Percentiles rank a stretch among this genome's conserved stretches.
Conservation (phyloP, 2,113 vertebrate species). For the Laticauda laticaudata region DNA sequence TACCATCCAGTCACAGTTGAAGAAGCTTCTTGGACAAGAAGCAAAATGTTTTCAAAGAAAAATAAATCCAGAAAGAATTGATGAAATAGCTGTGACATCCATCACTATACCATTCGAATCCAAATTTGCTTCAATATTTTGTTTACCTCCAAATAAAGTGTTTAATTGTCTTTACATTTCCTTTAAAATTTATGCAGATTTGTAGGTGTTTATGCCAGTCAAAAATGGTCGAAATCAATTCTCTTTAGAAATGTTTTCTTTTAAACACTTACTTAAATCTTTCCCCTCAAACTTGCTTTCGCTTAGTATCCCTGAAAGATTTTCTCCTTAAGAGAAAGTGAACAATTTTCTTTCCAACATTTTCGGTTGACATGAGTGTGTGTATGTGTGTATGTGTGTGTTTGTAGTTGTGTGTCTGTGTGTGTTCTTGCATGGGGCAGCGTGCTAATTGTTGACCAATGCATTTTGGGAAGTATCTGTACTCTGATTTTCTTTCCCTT, state of each 20-base stretch:
- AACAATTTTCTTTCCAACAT: constrained; percentile 24
- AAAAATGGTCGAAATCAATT: constrained; percentile 16
- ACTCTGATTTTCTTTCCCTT: constrained; percentile 61
- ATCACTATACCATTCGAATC: background rate
- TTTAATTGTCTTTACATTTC: background rate
- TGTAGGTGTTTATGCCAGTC: constrained; percentile 41
- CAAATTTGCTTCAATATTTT: background rate
- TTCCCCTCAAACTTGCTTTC: constrained; percentile 51
- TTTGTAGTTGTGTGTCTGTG: constrained; percentile 10
- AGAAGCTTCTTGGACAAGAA: no score
- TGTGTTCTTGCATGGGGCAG: constrained; percentile 41
- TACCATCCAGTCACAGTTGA: background rate
- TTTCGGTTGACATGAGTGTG: constrained; percentile 5
- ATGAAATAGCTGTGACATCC: background rate
- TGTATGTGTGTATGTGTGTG: background rate
- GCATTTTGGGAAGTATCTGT: constrained; percentile 60
- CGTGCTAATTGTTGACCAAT: constrained; percentile 47
- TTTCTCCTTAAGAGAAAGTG: constrained; percentile 41
- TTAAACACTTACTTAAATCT: constrained; percentile 23
- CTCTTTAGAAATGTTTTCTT: constrained; percentile 33
- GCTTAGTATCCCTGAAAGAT: constrained; percentile 45
- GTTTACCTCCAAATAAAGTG: background rate
- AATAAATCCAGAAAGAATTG: no score
- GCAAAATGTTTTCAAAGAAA: background rate
- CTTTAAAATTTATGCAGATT: constrained; percentile 23